Percentiles rank a stretch among this genome's conserved stretches.
Evolutionary conservation across 1,140 invertebrate genomes (phyloP).

Genomic region (Drosophila ananassae): DNA sequence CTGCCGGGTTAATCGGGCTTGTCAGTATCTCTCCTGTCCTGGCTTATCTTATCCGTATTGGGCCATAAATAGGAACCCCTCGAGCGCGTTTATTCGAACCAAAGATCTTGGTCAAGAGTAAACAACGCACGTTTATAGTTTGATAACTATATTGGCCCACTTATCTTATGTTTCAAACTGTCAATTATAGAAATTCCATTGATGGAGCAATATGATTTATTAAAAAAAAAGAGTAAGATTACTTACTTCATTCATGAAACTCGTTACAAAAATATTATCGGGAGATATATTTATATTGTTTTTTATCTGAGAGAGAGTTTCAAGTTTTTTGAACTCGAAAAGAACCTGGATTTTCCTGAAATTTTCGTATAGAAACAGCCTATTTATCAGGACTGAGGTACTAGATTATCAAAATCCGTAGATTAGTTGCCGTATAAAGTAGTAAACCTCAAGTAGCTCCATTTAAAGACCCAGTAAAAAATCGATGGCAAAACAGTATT

Average conservation of each 20-base stretch:
- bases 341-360: background rate
- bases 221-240: background rate
- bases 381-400: conserved; percentile 1
- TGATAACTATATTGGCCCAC: conserved; percentile 7
- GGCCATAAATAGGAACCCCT: conserved; percentile 52
- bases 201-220: conserved; percentile 3
- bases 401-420: conserved; percentile 37
- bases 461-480: conserved; percentile 27
- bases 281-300: too few relatives aligned
- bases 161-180: conserved; percentile 20
- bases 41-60: conserved; percentile 27
- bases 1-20: conserved; percentile 7
- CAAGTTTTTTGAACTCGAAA: background rate
- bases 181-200: conserved; percentile 9
- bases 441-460: conserved; percentile 24
- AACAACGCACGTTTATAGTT: conserved; percentile 4
- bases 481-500: conserved; percentile 22
- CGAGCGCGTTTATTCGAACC: conserved; percentile 22
- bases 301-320: background rate
- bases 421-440: conserved; percentile 24
- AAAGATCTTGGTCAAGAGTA: conserved; percentile 24
- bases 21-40: conserved; percentile 6
- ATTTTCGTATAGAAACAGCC: background rate
- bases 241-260: background rate
- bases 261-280: too few relatives aligned